These are phyloP conservation scores for Acanthiza pusilla DNA, from an alignment of 2,797 vertebrate species.

Conservation along the genomic window DNA sequence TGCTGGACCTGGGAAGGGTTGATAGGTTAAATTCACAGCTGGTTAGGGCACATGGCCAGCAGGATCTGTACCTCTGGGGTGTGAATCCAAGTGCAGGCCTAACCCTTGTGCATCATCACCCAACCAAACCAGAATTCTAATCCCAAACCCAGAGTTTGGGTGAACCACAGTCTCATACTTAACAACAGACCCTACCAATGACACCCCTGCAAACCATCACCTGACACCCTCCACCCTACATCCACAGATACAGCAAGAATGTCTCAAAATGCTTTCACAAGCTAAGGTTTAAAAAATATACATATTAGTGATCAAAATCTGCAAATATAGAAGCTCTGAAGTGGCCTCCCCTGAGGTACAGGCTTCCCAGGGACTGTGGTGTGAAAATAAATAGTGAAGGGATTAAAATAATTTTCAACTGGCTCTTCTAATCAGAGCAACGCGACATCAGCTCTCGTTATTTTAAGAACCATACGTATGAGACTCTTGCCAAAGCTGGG, in stretches of 20 bases:
- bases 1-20: not conserved
- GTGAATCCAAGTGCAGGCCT: not conserved
- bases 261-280: not conserved
- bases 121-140: not conserved
- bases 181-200: not conserved
- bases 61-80: not conserved
- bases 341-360: not conserved
- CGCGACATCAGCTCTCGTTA: not conserved
- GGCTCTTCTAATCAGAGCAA: not conserved
- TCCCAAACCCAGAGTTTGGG: not conserved
- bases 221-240: not conserved
- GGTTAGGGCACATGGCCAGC: not conserved
- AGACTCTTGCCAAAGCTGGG: not conserved
- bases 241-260: not conserved
- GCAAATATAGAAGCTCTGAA: not conserved
- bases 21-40: not conserved
- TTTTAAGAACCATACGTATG: not conserved
- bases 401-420: slow-evolving; percentile 4
- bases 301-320: not conserved
- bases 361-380: not conserved
- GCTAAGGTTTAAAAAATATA: too few relatives aligned
- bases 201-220: not conserved
- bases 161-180: not conserved
- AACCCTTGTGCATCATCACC: not conserved
- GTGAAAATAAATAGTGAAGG: slow-evolving; percentile 9